Evolutionary conservation across 2,888 invertebrate species (phyloP), one percentile per base, ranked within the genome.

Genomic region (Apodemia zela): DNA sequence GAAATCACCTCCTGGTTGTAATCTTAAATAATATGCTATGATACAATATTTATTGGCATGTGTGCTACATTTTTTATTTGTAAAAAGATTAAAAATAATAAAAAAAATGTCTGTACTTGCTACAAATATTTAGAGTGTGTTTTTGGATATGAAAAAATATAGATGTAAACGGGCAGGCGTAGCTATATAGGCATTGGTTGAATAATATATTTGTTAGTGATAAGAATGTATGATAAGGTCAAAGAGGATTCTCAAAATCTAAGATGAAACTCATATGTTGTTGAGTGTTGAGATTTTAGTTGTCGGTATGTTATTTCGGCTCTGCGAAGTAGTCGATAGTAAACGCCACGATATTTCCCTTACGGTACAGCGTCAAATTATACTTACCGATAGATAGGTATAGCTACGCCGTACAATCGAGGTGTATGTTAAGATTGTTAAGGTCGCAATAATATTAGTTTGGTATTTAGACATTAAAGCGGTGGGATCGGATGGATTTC

Each of bases 371-470:
- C 5, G 15, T n/a, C 42, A 45, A 45, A 45, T 45, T n/a, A 45
- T 45, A 45, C 4, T n/a, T n/a, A 45, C 1, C 6, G n/a, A 45
- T 5, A 1, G 15, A n/a, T 45, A 6, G 42, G 42, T 45, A n/a
- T 21, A 54, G 54, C 54, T 54, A 2, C 54, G 54, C 54, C 54
- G 42, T 25, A 21, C 21, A 15, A 10, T 42, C 42, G 42, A 13
- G 54, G 21, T 54, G 54, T 10, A 25, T 21, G 21, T 54, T 54
- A 54, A 25, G 21, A 54, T 54, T 42, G n/a, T 42, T 54, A 54
- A 54, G 54, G 21, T 54, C 15, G 54, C 54, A 54, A 54, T 54
- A 54, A 54, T 54, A 25, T 54, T 54, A 54, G 54, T 54, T 21
- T 25, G 54, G 54, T 54, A 54, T 54, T 54, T 54, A 54, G 54